Evolutionary conservation across 1,140 invertebrate genomes (phyloP).

Genomic region (Catajapyx aquilonaris): DNA sequence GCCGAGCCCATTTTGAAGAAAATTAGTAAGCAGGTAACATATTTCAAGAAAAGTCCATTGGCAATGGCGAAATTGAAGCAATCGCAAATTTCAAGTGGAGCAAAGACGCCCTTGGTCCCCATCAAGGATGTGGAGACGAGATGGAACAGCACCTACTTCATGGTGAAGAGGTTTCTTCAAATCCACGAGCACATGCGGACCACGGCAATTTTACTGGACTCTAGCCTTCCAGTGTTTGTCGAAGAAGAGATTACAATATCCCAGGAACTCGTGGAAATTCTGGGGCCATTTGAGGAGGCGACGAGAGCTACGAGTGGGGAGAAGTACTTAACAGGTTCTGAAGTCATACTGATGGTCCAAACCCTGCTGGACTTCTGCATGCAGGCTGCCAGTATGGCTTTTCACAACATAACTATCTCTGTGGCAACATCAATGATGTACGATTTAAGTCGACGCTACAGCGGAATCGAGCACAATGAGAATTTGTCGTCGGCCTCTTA

Average conservation of each 20-base stretch:
- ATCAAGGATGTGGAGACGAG: conserved; percentile 6
- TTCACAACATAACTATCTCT: too few species aligned
- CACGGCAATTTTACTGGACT: neutral
- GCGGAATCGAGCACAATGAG: too few species aligned
- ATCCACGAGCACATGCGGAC: conserved; percentile 1
- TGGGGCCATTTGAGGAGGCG: conserved; percentile 6
- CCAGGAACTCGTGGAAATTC: conserved; percentile 1
- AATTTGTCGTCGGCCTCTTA: too few species aligned
- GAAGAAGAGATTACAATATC: neutral
- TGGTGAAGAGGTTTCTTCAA: conserved; percentile 7
- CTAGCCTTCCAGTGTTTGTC: conserved; percentile 1
- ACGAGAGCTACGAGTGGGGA: conserved; percentile 5
- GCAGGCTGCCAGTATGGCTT: too few species aligned
- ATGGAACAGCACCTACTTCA: conserved; percentile 9
- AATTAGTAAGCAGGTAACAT: neutral
- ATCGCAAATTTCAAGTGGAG: conserved; percentile 3
- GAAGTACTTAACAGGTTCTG: conserved; percentile 4
- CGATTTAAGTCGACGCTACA: too few species aligned
- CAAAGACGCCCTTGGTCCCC: conserved; percentile 5
- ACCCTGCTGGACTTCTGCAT: too few species aligned
- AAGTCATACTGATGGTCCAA: too few species aligned
- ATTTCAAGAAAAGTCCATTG: conserved; percentile 3
- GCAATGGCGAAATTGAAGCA: conserved; percentile 1
- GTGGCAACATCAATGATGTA: too few species aligned
- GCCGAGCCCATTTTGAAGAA: neutral